Percentiles rank a stretch among this genome's conserved stretches.
phyloP scores from a whole-genome alignment of 1,140 invertebrate species.

The Chelonus insularis region DNA sequence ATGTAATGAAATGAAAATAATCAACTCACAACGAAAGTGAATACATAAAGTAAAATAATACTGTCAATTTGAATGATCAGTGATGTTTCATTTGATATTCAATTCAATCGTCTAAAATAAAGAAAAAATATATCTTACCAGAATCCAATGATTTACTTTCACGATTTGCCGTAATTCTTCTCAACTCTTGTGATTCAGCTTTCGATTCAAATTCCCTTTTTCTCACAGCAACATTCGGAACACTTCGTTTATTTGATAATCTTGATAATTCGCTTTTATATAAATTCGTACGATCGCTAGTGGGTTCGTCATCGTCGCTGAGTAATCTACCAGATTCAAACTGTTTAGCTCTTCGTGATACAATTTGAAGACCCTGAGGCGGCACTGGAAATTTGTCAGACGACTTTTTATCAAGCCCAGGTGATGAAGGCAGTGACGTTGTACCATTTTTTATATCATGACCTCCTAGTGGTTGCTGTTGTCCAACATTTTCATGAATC shows the following conservation, averaged over 20 bases:
- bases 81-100: too few relatives aligned
- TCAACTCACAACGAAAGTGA: slow-evolving; percentile 28
- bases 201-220: slow-evolving; percentile 75
- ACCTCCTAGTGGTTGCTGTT: slow-evolving; percentile 38
- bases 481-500: slow-evolving; percentile 66
- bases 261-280: slow-evolving; percentile 75
- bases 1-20: slow-evolving; percentile 32
- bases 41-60: too few relatives aligned
- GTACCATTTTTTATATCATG: slow-evolving; percentile 45
- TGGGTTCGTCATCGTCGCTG: slow-evolving; percentile 62
- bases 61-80: too few relatives aligned
- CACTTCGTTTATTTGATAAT: slow-evolving; percentile 69
- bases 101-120: neutral
- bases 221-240: slow-evolving; percentile 74
- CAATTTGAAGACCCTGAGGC: slow-evolving; percentile 65
- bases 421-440: slow-evolving; percentile 51
- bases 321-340: slow-evolving; percentile 67
- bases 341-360: slow-evolving; percentile 72
- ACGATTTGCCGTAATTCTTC: slow-evolving; percentile 38
- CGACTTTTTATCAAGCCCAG: slow-evolving; percentile 48
- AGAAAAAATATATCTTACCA: slow-evolving; percentile 35
- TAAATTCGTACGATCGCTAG: slow-evolving; percentile 67
- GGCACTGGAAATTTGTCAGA: slow-evolving; percentile 61
- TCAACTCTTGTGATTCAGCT: slow-evolving; percentile 47
- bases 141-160: slow-evolving; percentile 53